Evolutionary conservation across 2,888 invertebrate genomes (phyloP), one percentile per base, ranked within the genome.

Genomic region (Ophraella communa): DNA sequence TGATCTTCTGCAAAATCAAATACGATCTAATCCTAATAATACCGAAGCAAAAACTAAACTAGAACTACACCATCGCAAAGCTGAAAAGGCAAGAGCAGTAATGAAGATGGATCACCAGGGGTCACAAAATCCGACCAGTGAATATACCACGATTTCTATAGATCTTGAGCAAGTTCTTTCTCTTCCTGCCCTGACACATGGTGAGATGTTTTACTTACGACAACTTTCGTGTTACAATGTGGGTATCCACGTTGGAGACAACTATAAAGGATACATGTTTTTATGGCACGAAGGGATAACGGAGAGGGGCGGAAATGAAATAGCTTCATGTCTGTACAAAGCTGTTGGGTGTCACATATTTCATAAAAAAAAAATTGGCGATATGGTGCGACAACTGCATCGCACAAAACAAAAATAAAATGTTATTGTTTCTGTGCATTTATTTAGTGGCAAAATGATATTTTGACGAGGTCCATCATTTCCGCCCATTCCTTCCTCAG

Each of bases 361-460:
- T n/a, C n/a, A n/a, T n/a, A n/a, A 57, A 57, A 24, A 47, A 44
- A 57, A 5, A 45, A 27, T 18, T 58, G 21, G 20, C 33, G n/a
- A 17, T 58, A 45, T 58, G 47, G 49, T 47, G 57, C 35, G 47
- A 58, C 17, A 58, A 58, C 33, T 47, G 57, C 20, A 21, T 18
- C 8, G 57, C 20, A 14, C 33, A 58, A 45, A 58, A 47, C 21
- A 58, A 58, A 8, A 58, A 49, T 20, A 58, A 49, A 58, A 47
- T 47, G 57, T 17, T 57, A 10, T 30, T 57, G 20, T 57, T 57
- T 57, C 44, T 57, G 21, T 57, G 57, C 18, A 57, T 53, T 4
- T 39, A 14, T 8, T 24, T 24, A 8, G 24, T 24, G 4, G 24
- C 24, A 7, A 4, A 8, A 8, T 4, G 24, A 7, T 24, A 8